Base-by-base conservation (phyloP, 2,113 vertebrate species). In the Chaenogobius annularis region DNA sequence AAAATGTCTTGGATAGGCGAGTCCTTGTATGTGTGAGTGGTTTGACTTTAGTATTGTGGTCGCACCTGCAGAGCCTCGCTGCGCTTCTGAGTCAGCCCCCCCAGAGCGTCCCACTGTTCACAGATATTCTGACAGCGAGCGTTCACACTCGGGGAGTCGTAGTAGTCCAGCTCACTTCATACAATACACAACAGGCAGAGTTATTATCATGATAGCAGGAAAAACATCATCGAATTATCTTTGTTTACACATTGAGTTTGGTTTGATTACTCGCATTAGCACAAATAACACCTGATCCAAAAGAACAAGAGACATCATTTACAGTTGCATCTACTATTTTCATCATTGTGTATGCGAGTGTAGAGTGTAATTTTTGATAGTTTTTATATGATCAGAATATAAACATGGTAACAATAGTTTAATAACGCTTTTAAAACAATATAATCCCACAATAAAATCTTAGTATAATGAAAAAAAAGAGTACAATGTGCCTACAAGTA, bases 111-210 rank as follows among this genome's bases (percentile, higher is more conserved):
- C 98, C 98, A 99, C 85, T 99, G 95, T 87, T 99, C 98, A 88
- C 98, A 99, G 88, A 99, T 99, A 88, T 93, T 93, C 92, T 99
- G 98, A 92, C 97, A 99, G 84, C 97, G 95, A 84, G 94, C 94
- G 44, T 99, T 99, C 79, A 99, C 97, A 85, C 94, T 99, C 69
- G 96, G 96, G 72, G 97, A 99, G 92, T 99, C 97, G 0, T 98
- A 99, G 87, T 99, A 99, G 89, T 99, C 96, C 94, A 99, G 91
- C 95, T 99, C 98, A 81, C 98, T 99, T 75, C 1, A 66, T 26
- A 82, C 78, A 71, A 83, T 54, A 72, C 11, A 75, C 17, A 48
- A 47, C 55, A 58, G 19, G 9, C 17, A 54, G 22, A 26, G 22
- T 26, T 26, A 58, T 58, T 6, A 54, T 54, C 19, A 54, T 54